These are phyloP conservation scores for Melikaiella ostensackeni DNA, from an alignment of 2,888 invertebrate genomes.

Conservation along the genomic window DNA sequence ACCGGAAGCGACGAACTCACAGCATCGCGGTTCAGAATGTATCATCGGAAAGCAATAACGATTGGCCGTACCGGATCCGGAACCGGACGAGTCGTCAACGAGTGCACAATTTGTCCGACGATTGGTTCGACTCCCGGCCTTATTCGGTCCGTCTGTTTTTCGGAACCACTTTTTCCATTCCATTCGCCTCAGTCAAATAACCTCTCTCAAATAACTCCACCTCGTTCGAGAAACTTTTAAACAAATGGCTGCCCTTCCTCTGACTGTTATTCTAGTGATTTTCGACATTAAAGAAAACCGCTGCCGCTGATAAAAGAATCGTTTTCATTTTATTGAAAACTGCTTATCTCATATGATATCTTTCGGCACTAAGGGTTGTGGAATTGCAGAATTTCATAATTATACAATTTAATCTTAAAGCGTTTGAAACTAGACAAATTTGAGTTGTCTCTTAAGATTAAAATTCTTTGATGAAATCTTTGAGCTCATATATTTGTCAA, in stretches of 20 bases:
- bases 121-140: slow-evolving; percentile 59
- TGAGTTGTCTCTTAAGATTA: too few relatives aligned
- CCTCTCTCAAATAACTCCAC: slow-evolving; percentile 29
- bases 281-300: neutral
- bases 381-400: too few relatives aligned
- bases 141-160: slow-evolving; percentile 54
- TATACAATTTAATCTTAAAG: too few relatives aligned
- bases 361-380: too few relatives aligned
- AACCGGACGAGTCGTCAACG: slow-evolving; percentile 70
- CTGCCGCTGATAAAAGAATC: neutral
- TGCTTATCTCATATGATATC: neutral
- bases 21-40: slow-evolving; percentile 47
- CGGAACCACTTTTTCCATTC: slow-evolving; percentile 41
- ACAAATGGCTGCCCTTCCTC: neutral
- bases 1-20: slow-evolving; percentile 39
- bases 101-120: slow-evolving; percentile 68
- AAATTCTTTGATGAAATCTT: too few relatives aligned
- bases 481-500: too few relatives aligned
- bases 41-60: slow-evolving; percentile 65
- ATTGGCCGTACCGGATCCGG: slow-evolving; percentile 64
- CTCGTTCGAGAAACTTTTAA: slow-evolving; percentile 19
- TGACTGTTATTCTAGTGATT: neutral
- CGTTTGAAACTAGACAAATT: too few relatives aligned
- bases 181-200: slow-evolving; percentile 32
- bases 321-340: neutral